Evolutionary conservation across 2,888 invertebrate genomes (phyloP).

Genomic region (Cylindroiulus punctatus): DNA sequence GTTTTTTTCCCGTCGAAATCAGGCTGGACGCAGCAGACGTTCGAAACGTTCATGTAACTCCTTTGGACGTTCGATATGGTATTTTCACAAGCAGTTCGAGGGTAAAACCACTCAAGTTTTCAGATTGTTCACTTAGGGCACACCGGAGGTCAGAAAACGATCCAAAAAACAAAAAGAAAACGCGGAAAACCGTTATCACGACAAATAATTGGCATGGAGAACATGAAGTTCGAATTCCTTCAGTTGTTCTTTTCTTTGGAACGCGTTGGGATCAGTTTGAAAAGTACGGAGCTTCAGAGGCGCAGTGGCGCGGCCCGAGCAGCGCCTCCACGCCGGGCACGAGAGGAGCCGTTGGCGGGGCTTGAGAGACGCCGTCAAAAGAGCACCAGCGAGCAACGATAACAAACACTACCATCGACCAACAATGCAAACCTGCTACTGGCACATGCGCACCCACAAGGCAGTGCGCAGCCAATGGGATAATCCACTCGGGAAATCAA

Average conservation of each 20-base stretch:
- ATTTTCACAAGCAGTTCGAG: neutral
- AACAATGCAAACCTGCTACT: conserved; percentile 32
- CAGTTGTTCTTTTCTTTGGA: neutral
- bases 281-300: neutral
- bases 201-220: neutral
- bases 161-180: neutral
- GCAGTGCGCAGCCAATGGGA: neutral
- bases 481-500: conserved; percentile 26
- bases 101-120: conserved; percentile 8
- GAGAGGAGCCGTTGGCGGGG: neutral
- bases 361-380: neutral
- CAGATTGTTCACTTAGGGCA: neutral
- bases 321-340: conserved; percentile 6
- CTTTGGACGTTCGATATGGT: neutral
- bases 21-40: neutral
- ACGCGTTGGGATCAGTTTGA: neutral
- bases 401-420: conserved; percentile 17
- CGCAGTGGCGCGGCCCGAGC: neutral
- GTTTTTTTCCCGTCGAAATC: neutral
- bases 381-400: neutral
- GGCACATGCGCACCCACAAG: neutral
- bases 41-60: neutral
- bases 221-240: conserved; percentile 2
- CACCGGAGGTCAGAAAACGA: neutral
- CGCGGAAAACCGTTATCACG: neutral